Conservation (phyloP, 2,888 invertebrate species). For the Boloria euphrosyne region DNA sequence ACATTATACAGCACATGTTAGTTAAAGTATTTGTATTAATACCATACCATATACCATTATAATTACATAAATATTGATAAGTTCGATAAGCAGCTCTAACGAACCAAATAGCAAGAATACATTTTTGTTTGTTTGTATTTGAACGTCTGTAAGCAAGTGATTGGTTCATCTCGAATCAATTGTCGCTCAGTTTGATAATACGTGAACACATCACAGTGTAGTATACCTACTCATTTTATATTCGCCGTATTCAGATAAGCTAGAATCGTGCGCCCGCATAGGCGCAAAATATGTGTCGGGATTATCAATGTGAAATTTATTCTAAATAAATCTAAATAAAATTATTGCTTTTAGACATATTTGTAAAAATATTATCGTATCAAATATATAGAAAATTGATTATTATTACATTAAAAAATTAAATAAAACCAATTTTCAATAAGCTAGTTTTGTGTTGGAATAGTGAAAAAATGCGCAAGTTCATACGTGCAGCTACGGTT, state of each 20-base stretch:
- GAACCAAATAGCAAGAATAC: background rate
- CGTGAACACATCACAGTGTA: slow-evolving; percentile 17
- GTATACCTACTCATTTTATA: slow-evolving; percentile 13
- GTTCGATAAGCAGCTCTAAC: background rate
- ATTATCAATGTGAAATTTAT: background rate
- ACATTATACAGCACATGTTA: too few relatives aligned
- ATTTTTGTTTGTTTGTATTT: background rate
- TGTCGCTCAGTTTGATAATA: slow-evolving; percentile 32
- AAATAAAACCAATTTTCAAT: background rate
- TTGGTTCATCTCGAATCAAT: slow-evolving; percentile 15
- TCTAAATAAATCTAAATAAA: background rate
- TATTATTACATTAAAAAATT: background rate
- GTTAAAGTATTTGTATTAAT: too few relatives aligned
- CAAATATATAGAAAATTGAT: background rate
- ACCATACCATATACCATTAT: too few relatives aligned
- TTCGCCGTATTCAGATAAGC: slow-evolving; percentile 31
- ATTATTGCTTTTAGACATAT: background rate
- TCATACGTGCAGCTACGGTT: slow-evolving; percentile 49
- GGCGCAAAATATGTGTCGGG: slow-evolving; percentile 17
- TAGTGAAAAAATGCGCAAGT: slow-evolving; percentile 51
- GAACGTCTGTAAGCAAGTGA: background rate
- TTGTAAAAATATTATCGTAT: background rate
- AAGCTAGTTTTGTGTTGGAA: background rate
- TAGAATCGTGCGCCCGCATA: slow-evolving; percentile 28
- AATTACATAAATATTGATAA: too few relatives aligned